Base-by-base conservation (phyloP, 2,888 invertebrate species). In the Lithophane socia region DNA sequence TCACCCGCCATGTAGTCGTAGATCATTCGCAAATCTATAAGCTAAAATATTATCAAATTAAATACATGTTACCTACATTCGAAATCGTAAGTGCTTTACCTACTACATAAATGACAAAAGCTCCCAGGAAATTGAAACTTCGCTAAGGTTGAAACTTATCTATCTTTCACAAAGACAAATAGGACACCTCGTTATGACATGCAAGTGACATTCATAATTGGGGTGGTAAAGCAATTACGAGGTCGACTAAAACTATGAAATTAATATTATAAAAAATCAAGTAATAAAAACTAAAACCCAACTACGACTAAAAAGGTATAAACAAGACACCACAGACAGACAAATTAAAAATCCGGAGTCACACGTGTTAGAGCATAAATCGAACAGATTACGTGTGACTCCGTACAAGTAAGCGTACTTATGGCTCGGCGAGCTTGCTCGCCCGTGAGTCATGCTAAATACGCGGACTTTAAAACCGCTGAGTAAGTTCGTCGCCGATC, bases 1-100 rank as follows among this genome's bases (percentile, higher is more conserved):
- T 82, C 82, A 0, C 79, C 83, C 47, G 67, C 52, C 73, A 82
- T 82, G 29, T 82, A 82, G 49, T 82, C 82, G 67, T 60, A 71
- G n/a, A 29, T 56, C 63, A 82, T 49, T 68, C 70, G 66, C 16
- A 79, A 63, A 64, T 82, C 82, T 54, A 67, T 2, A 16, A 67
- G 7, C 82, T 82, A 54, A 42, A 80, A 65, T 73, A 13, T 29
- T 13, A 13, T 66, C 21, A 67, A 9, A 49, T 13, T 8, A 29
- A 29, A 13, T 24, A 8, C 18, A 47, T 24, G 24, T 65, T 12
- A 37, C 37, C 37, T 37, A 66, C 0, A 47, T 29, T 29, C 29
- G 8, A 49, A 24, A 66, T 66, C 29, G 29, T 29, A 65, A 47
- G 10, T 65, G 65, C 24, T 24, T 65, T 47, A 29, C 29, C 29